These are phyloP conservation scores for Oplegnathus fasciatus DNA, from an alignment of 2,113 vertebrate species.

Conservation along the genomic window DNA sequence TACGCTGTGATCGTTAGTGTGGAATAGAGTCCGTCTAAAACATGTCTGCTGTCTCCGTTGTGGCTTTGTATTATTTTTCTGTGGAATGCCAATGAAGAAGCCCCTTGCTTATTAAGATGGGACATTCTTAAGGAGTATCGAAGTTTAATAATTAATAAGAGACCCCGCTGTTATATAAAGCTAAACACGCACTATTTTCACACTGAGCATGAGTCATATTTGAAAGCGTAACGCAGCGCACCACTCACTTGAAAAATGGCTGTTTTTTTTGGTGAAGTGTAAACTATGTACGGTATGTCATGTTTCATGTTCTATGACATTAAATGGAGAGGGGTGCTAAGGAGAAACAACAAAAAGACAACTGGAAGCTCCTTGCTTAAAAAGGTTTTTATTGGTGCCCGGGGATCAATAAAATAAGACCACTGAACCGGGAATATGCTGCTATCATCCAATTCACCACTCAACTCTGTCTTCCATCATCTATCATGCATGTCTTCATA, in stretches of 20 bases:
- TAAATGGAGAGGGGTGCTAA: neutral
- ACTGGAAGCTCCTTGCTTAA: neutral
- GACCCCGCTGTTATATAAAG: neutral
- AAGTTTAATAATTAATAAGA: conserved; percentile 14
- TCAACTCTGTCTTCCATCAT: too few relatives aligned
- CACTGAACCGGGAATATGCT: neutral
- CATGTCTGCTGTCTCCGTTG: conserved; percentile 16
- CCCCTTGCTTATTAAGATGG: neutral
- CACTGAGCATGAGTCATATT: neutral
- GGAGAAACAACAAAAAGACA: neutral
- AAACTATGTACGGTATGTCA: neutral
- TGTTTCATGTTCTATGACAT: conserved; percentile 1
- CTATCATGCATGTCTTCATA: neutral
- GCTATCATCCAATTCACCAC: too few relatives aligned
- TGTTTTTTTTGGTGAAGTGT: neutral
- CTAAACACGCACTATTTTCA: neutral
- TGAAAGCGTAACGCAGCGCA: neutral
- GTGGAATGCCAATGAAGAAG: conserved; percentile 21
- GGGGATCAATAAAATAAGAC: conserved; percentile 4
- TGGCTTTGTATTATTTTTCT: conserved; percentile 30
- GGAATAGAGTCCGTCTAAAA: conserved; percentile 29
- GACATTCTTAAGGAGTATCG: neutral
- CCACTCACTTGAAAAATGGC: neutral
- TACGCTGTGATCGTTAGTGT: conserved; percentile 32
- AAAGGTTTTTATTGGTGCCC: neutral